These are phyloP conservation scores for Semnornis frantzii DNA, from an alignment of 2,113 vertebrate species.

Conservation along the genomic window DNA sequence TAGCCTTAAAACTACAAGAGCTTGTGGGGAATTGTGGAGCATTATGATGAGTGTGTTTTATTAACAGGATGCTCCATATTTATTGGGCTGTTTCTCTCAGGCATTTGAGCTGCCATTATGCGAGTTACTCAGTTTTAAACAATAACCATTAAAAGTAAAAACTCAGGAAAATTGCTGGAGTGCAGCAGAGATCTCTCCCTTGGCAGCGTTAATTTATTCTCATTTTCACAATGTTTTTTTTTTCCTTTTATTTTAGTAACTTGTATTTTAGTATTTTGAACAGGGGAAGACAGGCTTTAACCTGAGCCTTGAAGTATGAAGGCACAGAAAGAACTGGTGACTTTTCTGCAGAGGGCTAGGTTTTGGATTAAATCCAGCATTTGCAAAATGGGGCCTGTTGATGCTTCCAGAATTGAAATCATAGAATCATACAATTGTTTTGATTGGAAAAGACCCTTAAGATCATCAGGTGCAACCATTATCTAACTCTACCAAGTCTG, in stretches of 20 bases:
- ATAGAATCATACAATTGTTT: no score
- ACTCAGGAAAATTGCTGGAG: constrained; percentile 21
- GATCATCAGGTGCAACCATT: no score
- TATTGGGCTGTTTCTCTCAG: constrained; percentile 27
- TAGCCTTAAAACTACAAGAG: not conserved
- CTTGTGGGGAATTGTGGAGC: not conserved
- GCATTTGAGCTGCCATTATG: constrained; percentile 20
- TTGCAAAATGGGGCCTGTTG: not conserved
- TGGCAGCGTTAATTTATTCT: constrained; percentile 9
- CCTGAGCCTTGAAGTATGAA: not conserved
- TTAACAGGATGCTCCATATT: constrained; percentile 48
- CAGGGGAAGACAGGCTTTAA: not conserved
- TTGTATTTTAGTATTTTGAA: not conserved
- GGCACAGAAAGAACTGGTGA: not conserved
- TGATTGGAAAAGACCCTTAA: no score
- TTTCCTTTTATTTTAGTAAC: constrained; percentile 1
- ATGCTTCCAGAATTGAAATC: not conserved
- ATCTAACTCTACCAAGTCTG: no score
- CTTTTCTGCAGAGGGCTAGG: not conserved
- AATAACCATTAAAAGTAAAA: constrained; percentile 66
- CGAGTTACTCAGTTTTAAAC: constrained; percentile 59
- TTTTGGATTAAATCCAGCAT: not conserved
- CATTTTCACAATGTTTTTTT: constrained; percentile 29
- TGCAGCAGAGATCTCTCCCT: constrained; percentile 46
- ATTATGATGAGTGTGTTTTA: constrained; percentile 26